Evolutionary conservation across 2,113 vertebrate genomes (phyloP), one percentile per base, ranked within the genome.

Genomic region (Stigmatopora argus): DNA sequence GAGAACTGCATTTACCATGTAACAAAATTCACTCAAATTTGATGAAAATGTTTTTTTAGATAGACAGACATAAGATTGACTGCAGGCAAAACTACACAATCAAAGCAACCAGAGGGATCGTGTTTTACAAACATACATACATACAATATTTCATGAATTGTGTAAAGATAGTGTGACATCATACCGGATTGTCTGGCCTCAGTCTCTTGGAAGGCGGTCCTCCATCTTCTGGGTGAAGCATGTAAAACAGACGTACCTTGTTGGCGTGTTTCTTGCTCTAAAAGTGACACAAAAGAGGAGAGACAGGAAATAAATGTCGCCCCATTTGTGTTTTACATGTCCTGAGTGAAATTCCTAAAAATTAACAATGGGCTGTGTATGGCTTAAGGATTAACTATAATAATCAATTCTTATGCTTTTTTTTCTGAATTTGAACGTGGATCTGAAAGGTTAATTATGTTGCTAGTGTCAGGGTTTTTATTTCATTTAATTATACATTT

Each of bases 221-320:
- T 78, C 92, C 92, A 45, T 93, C 92, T 72, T 93, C 91, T 34
- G 91, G 91, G 75, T 92, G 91, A 64, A 92, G 89, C 91, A 92
- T 93, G 83, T 92, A 92, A 89, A 92, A 92, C 68, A 92, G 84
- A 9, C 91, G 89, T 8, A 92, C 91, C 77, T 92, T 92, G 79
- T 92, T 92, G 68, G 90, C 90, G 56, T 92, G 91, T 70, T 92
- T 92, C 79, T 92, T 92, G 80, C 91, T 92, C 91, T 89, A 57
- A 55, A 21, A 76, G 45, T 64, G 34, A 73, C 46, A 77, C 1
- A 70, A 17, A 71, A 13, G 48, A 9, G 73, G 13, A 73, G 7
- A 61, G 49, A 62, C 21, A 65, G n/a, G 9, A 60, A 44, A 35
- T 19, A 13, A 19, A n/a, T 19, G 57, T 60, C 57, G n/a, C 8